Evolutionary conservation across 2,113 vertebrate species (phyloP).

Genomic region (Scopus umbretta): DNA sequence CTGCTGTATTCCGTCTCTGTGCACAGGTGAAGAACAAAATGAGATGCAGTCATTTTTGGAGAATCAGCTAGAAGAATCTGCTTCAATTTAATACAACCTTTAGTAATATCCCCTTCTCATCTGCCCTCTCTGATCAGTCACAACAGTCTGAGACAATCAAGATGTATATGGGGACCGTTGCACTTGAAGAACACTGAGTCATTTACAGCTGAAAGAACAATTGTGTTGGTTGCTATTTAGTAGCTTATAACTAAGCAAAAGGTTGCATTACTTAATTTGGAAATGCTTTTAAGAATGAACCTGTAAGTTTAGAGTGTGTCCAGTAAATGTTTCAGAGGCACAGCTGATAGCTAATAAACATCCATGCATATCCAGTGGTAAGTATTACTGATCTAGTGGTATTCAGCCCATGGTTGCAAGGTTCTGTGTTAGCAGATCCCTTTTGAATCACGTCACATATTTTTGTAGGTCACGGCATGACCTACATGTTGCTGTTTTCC

Average conservation of each 20-base stretch:
- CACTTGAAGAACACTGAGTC: not conserved
- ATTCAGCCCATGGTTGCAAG: not conserved
- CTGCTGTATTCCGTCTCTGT: not conserved
- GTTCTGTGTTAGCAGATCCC: not conserved
- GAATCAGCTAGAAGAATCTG: not conserved
- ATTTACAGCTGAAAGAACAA: not conserved
- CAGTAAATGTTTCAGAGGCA: not conserved
- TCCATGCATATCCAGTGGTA: not conserved
- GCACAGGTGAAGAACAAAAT: not conserved
- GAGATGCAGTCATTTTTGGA: not conserved
- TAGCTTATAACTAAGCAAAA: not conserved
- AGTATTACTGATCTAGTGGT: not conserved
- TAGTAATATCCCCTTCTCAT: not conserved
- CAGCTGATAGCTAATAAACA: not conserved
- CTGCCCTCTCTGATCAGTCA: not conserved
- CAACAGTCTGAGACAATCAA: not conserved
- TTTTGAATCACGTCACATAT: not conserved
- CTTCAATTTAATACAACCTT: not conserved
- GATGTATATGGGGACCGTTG: not conserved
- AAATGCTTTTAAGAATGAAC: not conserved
- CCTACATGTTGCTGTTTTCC: not conserved
- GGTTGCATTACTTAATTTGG: not conserved
- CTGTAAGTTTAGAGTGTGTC: not conserved
- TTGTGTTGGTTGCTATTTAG: not conserved
- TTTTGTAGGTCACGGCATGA: constrained; percentile 40